Evolutionary conservation across 2,797 vertebrate genomes (phyloP).

Genomic region (Crotalus adamanteus): DNA sequence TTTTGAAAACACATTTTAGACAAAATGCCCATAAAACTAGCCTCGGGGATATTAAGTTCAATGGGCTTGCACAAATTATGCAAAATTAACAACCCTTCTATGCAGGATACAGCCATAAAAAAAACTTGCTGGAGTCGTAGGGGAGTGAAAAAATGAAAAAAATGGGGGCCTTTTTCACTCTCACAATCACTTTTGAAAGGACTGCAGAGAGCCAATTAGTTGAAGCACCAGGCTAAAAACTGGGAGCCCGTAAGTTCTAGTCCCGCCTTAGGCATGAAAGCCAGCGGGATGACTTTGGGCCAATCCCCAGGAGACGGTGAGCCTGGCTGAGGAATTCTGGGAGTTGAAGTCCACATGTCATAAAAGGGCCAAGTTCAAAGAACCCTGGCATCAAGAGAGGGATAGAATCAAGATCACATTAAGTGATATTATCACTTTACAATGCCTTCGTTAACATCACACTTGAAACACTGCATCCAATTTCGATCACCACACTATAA

Average conservation of each 20-base stretch:
- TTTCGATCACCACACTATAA: too few relatives aligned
- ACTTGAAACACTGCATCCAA: too few relatives aligned
- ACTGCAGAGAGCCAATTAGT: not conserved
- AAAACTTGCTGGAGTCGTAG: not conserved
- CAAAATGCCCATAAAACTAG: slow-evolving; percentile 21
- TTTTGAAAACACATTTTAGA: slow-evolving; percentile 47
- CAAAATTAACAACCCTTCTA: not conserved
- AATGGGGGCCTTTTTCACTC: not conserved
- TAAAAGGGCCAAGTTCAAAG: too few relatives aligned
- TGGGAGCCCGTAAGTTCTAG: not conserved
- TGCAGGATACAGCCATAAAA: slow-evolving; percentile 33
- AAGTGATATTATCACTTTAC: too few relatives aligned
- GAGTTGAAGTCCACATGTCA: too few relatives aligned
- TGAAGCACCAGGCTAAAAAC: not conserved
- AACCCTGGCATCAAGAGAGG: too few relatives aligned
- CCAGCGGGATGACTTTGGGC: too few relatives aligned
- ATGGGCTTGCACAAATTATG: slow-evolving; percentile 35
- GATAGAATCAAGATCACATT: too few relatives aligned
- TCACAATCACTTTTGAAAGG: not conserved
- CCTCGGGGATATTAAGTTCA: slow-evolving; percentile 51
- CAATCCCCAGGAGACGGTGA: too few relatives aligned
- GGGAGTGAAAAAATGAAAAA: not conserved
- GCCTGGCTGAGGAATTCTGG: too few relatives aligned
- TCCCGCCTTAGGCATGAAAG: too few relatives aligned
- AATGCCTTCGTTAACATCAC: too few relatives aligned